Conservation (phyloP, 2,113 vertebrate genomes). For the Cygnus buccinator region DNA sequence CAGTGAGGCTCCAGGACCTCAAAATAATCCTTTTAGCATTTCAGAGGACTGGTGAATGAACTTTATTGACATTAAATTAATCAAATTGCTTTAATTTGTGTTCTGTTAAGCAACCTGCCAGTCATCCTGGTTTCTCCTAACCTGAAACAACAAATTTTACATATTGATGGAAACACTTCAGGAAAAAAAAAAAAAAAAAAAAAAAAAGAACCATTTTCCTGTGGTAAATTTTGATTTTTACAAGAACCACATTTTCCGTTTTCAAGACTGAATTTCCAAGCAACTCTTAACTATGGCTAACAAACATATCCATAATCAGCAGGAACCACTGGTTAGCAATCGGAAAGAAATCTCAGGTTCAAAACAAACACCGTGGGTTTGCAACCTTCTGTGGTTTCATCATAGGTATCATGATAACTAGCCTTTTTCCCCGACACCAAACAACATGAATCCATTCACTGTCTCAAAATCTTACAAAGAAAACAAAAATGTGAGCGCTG, state of each 20-base stretch:
- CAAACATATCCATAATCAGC: slow-evolving; percentile 14
- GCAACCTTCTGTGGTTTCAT: slow-evolving; percentile 14
- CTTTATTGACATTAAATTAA: not conserved
- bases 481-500: not conserved
- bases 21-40: not conserved
- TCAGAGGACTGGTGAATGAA: not conserved
- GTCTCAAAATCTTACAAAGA: not conserved
- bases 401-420: not conserved
- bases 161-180: slow-evolving; percentile 1
- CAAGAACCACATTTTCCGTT: slow-evolving; percentile 57
- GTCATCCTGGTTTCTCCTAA: not conserved
- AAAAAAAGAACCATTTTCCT: slow-evolving; percentile 5
- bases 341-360: slow-evolving; percentile 54
- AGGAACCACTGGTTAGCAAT: not conserved
- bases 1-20: not conserved
- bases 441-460: not conserved
- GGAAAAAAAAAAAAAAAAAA: not conserved
- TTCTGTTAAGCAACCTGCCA: not conserved
- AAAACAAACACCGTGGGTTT: slow-evolving; percentile 46
- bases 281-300: slow-evolving; percentile 21
- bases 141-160: not conserved
- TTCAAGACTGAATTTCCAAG: slow-evolving; percentile 60
- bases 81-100: rapidly evolving
- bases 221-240: slow-evolving; percentile 59
- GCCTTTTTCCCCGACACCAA: not conserved